Conservation (phyloP, 2,888 invertebrate genomes). For the Dichetophora obliterata region DNA sequence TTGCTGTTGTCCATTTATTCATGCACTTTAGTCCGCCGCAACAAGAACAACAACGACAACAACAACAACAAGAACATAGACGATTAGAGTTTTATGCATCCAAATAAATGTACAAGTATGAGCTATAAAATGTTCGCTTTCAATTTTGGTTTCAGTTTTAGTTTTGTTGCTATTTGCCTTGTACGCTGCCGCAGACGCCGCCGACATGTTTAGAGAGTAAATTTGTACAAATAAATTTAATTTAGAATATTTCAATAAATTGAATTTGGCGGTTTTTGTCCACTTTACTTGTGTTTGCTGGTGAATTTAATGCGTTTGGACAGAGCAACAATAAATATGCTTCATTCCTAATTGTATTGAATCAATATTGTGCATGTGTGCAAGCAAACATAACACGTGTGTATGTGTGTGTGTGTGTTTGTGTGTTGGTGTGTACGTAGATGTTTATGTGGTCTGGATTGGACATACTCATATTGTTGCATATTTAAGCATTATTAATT, state of each 20-base stretch:
- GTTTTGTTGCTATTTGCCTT: background rate
- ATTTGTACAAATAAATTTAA: constrained; percentile 38
- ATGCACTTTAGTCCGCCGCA: constrained; percentile 26
- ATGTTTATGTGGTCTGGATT: constrained; percentile 7
- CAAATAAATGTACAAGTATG: constrained; percentile 13
- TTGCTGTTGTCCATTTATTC: constrained; percentile 33
- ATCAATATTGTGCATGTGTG: background rate
- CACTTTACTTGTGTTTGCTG: constrained; percentile 25
- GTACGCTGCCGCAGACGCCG: background rate
- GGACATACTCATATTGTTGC: no score
- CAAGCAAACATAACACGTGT: no score
- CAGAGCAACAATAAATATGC: constrained; percentile 14
- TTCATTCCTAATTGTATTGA: background rate
- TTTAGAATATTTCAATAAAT: constrained; percentile 39
- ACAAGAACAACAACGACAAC: constrained; percentile 17
- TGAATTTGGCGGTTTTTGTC: constrained; percentile 35
- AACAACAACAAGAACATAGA: constrained; percentile 21
- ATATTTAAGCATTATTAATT: background rate
- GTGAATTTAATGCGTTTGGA: constrained; percentile 22
- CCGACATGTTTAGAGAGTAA: constrained; percentile 23
- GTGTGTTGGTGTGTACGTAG: background rate
- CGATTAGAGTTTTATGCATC: constrained; percentile 33
- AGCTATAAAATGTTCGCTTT: constrained; percentile 27
- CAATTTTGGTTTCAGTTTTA: constrained; percentile 12
- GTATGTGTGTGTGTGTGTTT: background rate